These are phyloP conservation scores for Clarias macrocephalus DNA, from an alignment of 2,113 vertebrate species.

Conservation along the genomic window DNA sequence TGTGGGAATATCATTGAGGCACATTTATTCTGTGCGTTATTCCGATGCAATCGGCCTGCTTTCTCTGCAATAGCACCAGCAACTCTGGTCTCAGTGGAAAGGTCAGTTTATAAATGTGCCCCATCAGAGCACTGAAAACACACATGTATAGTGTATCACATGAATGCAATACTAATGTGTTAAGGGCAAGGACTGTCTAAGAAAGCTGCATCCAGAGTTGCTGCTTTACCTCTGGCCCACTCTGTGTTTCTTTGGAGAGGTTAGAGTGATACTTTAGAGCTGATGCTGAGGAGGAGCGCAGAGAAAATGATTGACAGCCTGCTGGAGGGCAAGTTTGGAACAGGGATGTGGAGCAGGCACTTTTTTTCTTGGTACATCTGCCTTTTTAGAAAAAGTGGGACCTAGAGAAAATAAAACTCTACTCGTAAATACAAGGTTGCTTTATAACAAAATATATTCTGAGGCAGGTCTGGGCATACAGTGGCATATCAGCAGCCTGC, in stretches of 20 bases:
- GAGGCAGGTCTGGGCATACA: conserved; percentile 15
- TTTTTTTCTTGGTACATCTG: conserved; percentile 39
- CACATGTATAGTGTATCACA: conserved; percentile 36
- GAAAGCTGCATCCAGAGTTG: conserved; percentile 29
- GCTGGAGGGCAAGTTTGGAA: conserved; percentile 49
- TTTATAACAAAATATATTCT: conserved; percentile 48
- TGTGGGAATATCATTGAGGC: conserved; percentile 38
- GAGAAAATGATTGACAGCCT: conserved; percentile 55
- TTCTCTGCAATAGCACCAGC: conserved; percentile 48
- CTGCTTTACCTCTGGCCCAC: conserved; percentile 26
- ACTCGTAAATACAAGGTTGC: conserved; percentile 44
- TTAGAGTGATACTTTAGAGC: conserved; percentile 48
- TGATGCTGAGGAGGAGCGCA: conserved; percentile 37
- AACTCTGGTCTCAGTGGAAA: conserved; percentile 42
- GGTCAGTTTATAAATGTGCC: conserved; percentile 40
- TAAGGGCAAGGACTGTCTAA: conserved; percentile 16
- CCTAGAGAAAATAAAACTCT: conserved; percentile 47
- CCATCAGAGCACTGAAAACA: conserved; percentile 45
- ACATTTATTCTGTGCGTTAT: conserved; percentile 44
- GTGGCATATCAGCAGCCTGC: neutral
- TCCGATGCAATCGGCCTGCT: conserved; percentile 45
- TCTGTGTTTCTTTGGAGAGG: conserved; percentile 40
- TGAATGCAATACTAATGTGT: conserved; percentile 51
- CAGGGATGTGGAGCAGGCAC: conserved; percentile 30
- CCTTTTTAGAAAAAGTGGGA: conserved; percentile 42